A percentile compares a stretch with the other conserved stretches of the same genome.
phyloP scores from a whole-genome alignment of 1,140 invertebrate species.

The Paraescarpia echinospica region DNA sequence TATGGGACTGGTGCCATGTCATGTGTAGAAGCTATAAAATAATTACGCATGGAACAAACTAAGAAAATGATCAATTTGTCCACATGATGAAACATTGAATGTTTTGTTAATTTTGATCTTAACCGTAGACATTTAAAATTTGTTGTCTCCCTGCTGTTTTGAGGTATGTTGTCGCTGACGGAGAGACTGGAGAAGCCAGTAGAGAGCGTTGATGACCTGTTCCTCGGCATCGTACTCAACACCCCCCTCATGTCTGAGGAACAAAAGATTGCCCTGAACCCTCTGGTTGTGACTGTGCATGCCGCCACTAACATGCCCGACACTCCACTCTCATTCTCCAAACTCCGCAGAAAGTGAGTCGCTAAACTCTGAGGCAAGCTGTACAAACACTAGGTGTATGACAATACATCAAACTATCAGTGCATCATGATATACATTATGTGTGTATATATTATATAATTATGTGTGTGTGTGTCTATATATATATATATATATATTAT shows the following conservation, averaged over 20 bases:
- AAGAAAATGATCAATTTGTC: neutral
- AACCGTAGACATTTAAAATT: too few species aligned
- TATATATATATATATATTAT: neutral
- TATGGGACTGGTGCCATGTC: neutral
- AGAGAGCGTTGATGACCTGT: slow-evolving; percentile 48
- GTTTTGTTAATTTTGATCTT: neutral
- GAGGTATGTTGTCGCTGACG: slow-evolving; percentile 38
- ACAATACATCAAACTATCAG: too few species aligned
- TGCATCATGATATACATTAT: too few species aligned
- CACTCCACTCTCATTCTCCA: slow-evolving; percentile 43
- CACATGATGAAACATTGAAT: neutral
- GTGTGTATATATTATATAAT: neutral
- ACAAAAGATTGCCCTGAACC: slow-evolving; percentile 50
- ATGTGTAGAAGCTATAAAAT: neutral
- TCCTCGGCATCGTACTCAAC: slow-evolving; percentile 47
- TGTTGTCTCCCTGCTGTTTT: neutral
- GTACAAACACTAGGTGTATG: neutral
- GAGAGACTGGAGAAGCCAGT: slow-evolving; percentile 46
- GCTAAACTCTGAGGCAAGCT: neutral
- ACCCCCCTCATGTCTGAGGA: slow-evolving; percentile 46
- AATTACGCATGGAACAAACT: too few species aligned
- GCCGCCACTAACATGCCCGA: slow-evolving; percentile 49
- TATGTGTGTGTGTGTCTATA: neutral
- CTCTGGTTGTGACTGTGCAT: slow-evolving; percentile 51
- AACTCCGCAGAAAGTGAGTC: slow-evolving; percentile 47